Evolutionary conservation across 2,113 vertebrate species (phyloP).

Genomic region (Hippotragus niger): DNA sequence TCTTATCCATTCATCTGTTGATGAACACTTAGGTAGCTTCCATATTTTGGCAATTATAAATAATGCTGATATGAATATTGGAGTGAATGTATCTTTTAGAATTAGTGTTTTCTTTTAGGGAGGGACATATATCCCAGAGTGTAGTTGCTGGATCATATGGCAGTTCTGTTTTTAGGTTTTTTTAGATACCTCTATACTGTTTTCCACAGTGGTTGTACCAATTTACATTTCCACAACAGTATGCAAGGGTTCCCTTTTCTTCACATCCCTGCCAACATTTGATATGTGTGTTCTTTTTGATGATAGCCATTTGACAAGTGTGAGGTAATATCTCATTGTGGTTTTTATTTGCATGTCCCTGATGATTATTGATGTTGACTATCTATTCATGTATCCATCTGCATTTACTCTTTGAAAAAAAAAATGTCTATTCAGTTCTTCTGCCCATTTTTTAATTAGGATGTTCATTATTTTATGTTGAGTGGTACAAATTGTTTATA

Average conservation of each 20-base stretch:
- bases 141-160: not conserved
- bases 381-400: not conserved
- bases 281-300: not conserved
- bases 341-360: not conserved
- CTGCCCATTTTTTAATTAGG: no score
- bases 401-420: not conserved
- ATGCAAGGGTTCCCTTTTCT: not conserved
- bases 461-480: not conserved
- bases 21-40: not conserved
- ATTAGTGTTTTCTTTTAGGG: not conserved
- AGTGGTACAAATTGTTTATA: not conserved
- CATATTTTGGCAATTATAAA: not conserved
- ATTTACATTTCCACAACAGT: not conserved
- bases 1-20: not conserved
- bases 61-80: not conserved
- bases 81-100: not conserved
- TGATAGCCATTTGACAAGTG: not conserved
- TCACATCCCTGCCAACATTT: not conserved
- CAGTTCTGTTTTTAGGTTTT: not conserved
- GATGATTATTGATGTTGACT: not conserved
- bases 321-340: not conserved
- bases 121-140: not conserved
- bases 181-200: not conserved
- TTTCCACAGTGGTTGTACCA: not conserved
- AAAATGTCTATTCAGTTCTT: not conserved